Base-by-base conservation (phyloP, 2,113 vertebrate genomes). In the Nothoprocta perdicaria region DNA sequence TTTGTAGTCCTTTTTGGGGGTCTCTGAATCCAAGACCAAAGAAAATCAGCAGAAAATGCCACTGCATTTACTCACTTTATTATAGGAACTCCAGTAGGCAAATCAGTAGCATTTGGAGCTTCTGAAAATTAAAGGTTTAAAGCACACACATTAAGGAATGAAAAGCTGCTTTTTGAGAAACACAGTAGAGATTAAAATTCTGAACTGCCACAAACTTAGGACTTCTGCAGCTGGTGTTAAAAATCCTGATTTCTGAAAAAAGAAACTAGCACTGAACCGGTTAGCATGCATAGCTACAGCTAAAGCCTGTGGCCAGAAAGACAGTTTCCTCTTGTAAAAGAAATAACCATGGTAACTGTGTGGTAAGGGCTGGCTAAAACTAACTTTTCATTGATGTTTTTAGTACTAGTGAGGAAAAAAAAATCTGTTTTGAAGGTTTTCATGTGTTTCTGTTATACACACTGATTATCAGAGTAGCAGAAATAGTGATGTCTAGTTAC, bases 121-220 rank as follows among this genome's bases (percentile, higher is more conserved):
- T 78, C 57, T 66, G 66, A 71, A 77, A 84, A 81, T 19, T 24
- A 35, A 27, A 87, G 31, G 23, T 58, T 63, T 89, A 73, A 48
- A 33, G 66, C 53, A 55, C 31, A 57, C 55, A 71, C 5, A 57
- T 31, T 57, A 17, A 45, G 19, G 45, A 87, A 82, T 57, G 31
- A 73, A 89, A 80, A 78, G 45, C 35, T 84, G 38, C 57, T 58
- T 93, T 80, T 88, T 75, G 62, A 85, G 75, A 57, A 50, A 26
- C 45, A 71, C 24, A 45, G 9, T 33, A 24, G 31, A 35, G 45
- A 69, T 48, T 45, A 69, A 69, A 33, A 33, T 48, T 50, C 26
- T 74, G 29, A 78, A 63, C 31, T 80, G 61, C 60, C 60, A 63
- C 82, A 72, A 43, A 23, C 12, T 63, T 52, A 57, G 12, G 46